Base-by-base conservation (phyloP, 2,888 invertebrate species). In the Apamea crenata region DNA sequence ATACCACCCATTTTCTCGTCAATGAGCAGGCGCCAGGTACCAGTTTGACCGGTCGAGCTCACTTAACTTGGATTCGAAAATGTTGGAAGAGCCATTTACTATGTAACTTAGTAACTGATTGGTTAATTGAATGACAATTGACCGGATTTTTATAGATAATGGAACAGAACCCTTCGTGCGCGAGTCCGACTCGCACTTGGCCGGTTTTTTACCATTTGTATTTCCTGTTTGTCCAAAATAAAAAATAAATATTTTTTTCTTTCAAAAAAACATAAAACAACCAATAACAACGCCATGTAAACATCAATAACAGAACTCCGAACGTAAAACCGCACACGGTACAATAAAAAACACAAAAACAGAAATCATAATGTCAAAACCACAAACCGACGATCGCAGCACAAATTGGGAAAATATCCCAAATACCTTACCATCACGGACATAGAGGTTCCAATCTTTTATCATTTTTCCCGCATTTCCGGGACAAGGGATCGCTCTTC, bases 1-100 rank as follows among this genome's bases (percentile, higher is more conserved):
- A 88, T 90, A 82, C 92, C 92, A 91, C 91, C 91, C 92, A 92
- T 92, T 93, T 92, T 89, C 91, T 91, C 89, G 91, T 94, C 91
- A 94, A 94, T 94, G 94, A 93, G 90, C 89, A 92, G 94, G 94
- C 94, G 94, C 94, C 94, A 90, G 80, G 67, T 87, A 93, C 94
- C 92, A 82, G 94, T 94, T 93, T 91, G 88, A 89, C 90, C 86
- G 87, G 91, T 88, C 79, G 83, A 80, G 88, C 87, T 87, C 89
- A 84, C 53, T 61, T 72, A 40, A 40, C 87, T 85, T 85, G 10
- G 88, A 88, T 83, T 77, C 4, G 3, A 77, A 63, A 84, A 78
- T 59, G 14, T 53, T 83, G 88, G 90, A 89, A 83, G 47, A 44
- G 83, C 12, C 29, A 66, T 8, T 71, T 56, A 36, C 12, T 18